Evolutionary conservation across 2,113 vertebrate species (phyloP).

Genomic region (Rhinolophus ferrumequinum): DNA sequence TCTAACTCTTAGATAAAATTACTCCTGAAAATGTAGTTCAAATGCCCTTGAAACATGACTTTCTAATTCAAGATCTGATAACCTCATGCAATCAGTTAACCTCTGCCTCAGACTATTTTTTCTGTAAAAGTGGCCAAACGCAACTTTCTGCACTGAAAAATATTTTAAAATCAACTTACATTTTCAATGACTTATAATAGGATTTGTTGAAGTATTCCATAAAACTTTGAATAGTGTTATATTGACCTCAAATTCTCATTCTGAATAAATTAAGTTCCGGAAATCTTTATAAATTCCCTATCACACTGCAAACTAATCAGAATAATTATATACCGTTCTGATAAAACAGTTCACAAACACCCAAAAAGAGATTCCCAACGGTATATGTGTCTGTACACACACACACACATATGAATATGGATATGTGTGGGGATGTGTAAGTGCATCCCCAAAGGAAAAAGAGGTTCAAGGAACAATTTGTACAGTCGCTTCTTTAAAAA

Average conservation of each 20-base stretch:
- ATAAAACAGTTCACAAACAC: constrained; percentile 43
- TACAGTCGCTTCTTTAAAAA: constrained; percentile 53
- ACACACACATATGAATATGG: not conserved
- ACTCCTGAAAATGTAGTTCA: not conserved
- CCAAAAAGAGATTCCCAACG: constrained; percentile 12
- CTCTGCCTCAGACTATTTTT: not conserved
- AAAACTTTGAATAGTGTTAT: constrained; percentile 26
- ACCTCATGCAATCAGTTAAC: constrained; percentile 1
- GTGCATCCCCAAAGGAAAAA: not conserved
- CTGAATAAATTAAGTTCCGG: constrained; percentile 44
- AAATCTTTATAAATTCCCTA: constrained; percentile 38
- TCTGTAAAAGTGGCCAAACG: not conserved
- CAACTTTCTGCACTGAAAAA: constrained; percentile 22
- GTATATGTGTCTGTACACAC: not conserved
- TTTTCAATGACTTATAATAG: not conserved
- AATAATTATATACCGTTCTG: not conserved
- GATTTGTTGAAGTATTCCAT: constrained; percentile 39
- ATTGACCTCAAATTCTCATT: not conserved
- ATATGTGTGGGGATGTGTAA: not conserved
- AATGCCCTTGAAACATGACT: constrained; percentile 33
- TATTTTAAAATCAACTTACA: constrained; percentile 26
- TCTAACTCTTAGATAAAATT: constrained; percentile 25
- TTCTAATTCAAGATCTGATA: constrained; percentile 7
- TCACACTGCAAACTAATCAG: constrained; percentile 8
- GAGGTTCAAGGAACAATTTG: constrained; percentile 57